A percentile compares a stretch with the other conserved stretches of the same genome.
Evolutionary conservation across 1,140 invertebrate genomes (phyloP).

Genomic region (Aricia agestis): DNA sequence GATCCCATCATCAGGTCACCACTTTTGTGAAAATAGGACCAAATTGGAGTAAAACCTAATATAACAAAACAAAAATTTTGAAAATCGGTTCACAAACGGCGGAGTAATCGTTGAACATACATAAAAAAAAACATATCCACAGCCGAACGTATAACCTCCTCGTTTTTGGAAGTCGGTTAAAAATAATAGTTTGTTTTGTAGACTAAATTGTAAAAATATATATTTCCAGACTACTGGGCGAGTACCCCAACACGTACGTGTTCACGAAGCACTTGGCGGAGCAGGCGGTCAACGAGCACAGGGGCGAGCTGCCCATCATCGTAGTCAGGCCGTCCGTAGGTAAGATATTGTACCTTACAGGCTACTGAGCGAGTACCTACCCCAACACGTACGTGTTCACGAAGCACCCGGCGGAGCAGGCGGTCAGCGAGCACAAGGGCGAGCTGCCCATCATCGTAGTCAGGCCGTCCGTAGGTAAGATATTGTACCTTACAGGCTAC

Average conservation of each 20-base stretch:
- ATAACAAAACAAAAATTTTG: too few relatives aligned
- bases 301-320: constrained; percentile 77
- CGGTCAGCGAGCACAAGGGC: constrained; percentile 80
- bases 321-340: background rate
- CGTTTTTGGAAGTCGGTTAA: too few relatives aligned
- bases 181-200: too few relatives aligned
- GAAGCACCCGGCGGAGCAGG: constrained; percentile 88
- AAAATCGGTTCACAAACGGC: too few relatives aligned
- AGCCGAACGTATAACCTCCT: too few relatives aligned
- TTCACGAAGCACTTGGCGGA: constrained; percentile 91
- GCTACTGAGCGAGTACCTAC: constrained; percentile 82
- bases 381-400: constrained; percentile 94
- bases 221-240: constrained; percentile 79
- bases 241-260: constrained; percentile 90
- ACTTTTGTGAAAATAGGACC: too few relatives aligned
- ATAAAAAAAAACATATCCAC: too few relatives aligned
- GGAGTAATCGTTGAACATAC: too few relatives aligned
- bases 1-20: too few relatives aligned
- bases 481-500: constrained; percentile 68
- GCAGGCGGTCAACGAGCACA: constrained; percentile 83
- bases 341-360: constrained; percentile 49
- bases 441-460: constrained; percentile 74
- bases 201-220: too few relatives aligned
- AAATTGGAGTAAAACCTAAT: too few relatives aligned
- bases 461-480: background rate